phyloP scores from a whole-genome alignment of 2,113 vertebrate species.

The Arvicanthis niloticus region DNA sequence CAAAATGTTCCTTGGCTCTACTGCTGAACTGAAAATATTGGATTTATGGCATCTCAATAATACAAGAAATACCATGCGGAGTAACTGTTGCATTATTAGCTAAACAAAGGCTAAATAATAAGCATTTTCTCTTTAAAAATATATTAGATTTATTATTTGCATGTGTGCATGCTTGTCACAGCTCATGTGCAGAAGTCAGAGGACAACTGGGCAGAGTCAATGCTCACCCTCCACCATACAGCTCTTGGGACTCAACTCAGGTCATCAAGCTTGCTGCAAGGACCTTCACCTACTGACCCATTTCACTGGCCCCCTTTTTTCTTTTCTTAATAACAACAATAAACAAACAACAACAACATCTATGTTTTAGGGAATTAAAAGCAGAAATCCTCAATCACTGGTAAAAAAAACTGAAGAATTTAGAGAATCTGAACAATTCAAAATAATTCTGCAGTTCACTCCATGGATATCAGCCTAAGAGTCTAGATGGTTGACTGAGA shows the following conservation, averaged over 20 bases:
- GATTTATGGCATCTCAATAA: neutral
- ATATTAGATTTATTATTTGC: no score
- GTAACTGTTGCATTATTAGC: neutral
- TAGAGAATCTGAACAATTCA: neutral
- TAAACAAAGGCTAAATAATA: neutral
- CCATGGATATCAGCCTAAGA: neutral
- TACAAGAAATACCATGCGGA: neutral
- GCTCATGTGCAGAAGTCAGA: neutral
- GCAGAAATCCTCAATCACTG: neutral
- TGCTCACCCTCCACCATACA: no score
- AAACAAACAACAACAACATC: neutral
- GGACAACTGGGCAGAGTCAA: neutral
- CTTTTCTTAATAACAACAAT: neutral
- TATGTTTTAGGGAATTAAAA: slow-evolving; percentile 35
- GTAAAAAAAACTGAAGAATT: neutral
- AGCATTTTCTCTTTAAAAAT: neutral
- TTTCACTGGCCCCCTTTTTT: no score
- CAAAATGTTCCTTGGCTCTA: neutral
- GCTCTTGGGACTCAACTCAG: no score
- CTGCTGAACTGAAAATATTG: neutral
- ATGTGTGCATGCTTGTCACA: neutral
- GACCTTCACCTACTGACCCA: neutral
- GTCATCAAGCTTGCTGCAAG: neutral
- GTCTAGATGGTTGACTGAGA: neutral
- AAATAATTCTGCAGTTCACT: neutral